Evolutionary conservation across 2,797 vertebrate genomes (phyloP).

Genomic region (Paedocypris micromegethes): DNA sequence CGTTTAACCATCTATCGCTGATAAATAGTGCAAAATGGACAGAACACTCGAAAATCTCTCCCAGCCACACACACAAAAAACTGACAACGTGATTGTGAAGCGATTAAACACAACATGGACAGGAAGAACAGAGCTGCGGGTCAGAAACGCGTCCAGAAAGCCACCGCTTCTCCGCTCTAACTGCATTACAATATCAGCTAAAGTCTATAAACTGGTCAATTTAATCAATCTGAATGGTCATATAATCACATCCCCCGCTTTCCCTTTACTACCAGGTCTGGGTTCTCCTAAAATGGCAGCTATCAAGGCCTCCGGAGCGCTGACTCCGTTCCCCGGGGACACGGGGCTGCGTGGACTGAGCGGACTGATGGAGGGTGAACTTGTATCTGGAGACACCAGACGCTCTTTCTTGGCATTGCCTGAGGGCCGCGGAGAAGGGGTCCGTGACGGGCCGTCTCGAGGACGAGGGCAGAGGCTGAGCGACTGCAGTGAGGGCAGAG

Average conservation of each 20-base stretch:
- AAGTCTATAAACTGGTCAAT: conserved; percentile 8
- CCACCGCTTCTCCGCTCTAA: neutral
- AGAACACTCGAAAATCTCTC: neutral
- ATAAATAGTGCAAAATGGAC: conserved; percentile 1
- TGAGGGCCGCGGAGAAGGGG: conserved; percentile 72
- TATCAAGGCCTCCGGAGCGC: conserved; percentile 68
- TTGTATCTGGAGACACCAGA: conserved; percentile 62
- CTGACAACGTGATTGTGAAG: neutral
- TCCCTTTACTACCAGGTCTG: conserved; percentile 59
- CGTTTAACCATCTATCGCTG: conserved; percentile 14
- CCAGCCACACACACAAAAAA: neutral
- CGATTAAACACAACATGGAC: conserved; percentile 8
- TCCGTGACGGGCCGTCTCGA: conserved; percentile 67
- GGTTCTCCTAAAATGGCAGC: conserved; percentile 72
- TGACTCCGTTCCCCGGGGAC: conserved; percentile 63
- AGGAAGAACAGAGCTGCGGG: conserved; percentile 7
- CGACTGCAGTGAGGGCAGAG: conserved; percentile 72
- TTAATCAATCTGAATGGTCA: conserved; percentile 25
- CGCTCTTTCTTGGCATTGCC: conserved; percentile 61
- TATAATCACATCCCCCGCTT: conserved; percentile 48
- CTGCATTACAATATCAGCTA: conserved; percentile 12
- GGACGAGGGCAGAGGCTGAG: conserved; percentile 77
- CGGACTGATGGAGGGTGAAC: conserved; percentile 60
- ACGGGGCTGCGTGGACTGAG: conserved; percentile 57
- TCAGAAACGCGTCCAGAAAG: conserved; percentile 6